phyloP scores from a whole-genome alignment of 1,140 invertebrate genomes.

The Listronotus oregonensis region DNA sequence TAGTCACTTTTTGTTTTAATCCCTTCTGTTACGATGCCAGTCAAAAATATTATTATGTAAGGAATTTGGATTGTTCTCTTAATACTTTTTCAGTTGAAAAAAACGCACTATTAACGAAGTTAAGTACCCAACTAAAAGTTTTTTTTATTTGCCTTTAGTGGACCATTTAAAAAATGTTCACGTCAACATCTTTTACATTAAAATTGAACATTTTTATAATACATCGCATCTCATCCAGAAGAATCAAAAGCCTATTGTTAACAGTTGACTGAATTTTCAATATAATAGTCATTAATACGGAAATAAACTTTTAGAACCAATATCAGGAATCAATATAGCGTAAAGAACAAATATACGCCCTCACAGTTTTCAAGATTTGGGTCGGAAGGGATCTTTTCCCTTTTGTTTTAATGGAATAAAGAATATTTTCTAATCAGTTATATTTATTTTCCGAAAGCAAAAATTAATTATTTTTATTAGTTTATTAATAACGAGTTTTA shows the following conservation, averaged over 20 bases:
- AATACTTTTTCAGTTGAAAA: no score
- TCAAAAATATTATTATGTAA: no score
- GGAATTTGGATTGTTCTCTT: no score
- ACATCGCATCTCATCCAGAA: conserved; percentile 16
- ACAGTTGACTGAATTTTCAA: conserved; percentile 34
- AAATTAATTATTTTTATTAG: no score
- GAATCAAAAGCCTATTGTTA: conserved; percentile 40
- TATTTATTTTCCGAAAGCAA: no score
- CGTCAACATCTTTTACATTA: conserved; percentile 11
- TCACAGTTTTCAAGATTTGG: conserved; percentile 3
- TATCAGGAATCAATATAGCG: conserved; percentile 40
- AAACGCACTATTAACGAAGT: no score
- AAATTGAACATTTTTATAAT: conserved; percentile 20
- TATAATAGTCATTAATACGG: conserved; percentile 42
- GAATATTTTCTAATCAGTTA: no score
- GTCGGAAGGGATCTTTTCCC: background rate
- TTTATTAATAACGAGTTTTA: no score
- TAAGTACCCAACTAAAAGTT: no score
- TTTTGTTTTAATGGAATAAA: no score
- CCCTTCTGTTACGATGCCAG: no score
- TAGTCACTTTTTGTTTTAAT: no score
- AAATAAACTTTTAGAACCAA: conserved; percentile 43
- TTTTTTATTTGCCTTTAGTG: background rate
- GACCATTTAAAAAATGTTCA: background rate
- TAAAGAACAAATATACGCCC: conserved; percentile 34